Conservation (phyloP, 2,113 vertebrate genomes). For the Melanerpes formicivorus region DNA sequence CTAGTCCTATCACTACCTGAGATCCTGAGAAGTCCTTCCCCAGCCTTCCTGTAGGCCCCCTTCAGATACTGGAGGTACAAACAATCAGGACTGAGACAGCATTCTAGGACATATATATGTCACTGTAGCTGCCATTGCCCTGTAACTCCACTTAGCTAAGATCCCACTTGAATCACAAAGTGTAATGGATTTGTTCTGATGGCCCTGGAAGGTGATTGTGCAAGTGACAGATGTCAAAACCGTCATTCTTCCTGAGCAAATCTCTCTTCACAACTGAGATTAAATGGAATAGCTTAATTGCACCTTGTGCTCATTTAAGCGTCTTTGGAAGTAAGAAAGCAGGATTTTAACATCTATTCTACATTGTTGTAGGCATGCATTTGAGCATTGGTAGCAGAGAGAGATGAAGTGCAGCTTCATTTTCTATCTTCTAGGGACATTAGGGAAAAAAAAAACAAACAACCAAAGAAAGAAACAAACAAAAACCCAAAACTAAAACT, state of each 20-base stretch:
- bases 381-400: neutral
- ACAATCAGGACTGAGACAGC: neutral
- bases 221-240: constrained; percentile 53
- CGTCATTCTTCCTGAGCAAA: neutral
- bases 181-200: constrained; percentile 37
- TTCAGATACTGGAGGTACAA: too few species aligned
- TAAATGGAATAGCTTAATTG: constrained; percentile 21
- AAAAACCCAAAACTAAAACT: too few species aligned
- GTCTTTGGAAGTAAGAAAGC: constrained; percentile 5
- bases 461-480: too few species aligned
- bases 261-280: constrained; percentile 7
- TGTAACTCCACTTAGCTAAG: constrained; percentile 50
- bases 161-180: constrained; percentile 31
- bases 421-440: constrained; percentile 1
- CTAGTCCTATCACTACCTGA: too few species aligned
- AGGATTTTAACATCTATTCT: constrained; percentile 17
- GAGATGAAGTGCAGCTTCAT: constrained; percentile 27
- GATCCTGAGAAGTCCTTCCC: too few species aligned
- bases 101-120: constrained; percentile 26
- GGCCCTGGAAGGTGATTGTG: neutral
- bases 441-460: too few species aligned
- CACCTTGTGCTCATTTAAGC: neutral
- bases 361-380: constrained; percentile 31
- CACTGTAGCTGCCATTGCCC: constrained; percentile 4
- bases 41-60: too few species aligned